A percentile compares a stretch with the other conserved stretches of the same genome.
Conservation (phyloP, 1,140 invertebrate genomes). For the Geopemphigus sp. region DNA sequence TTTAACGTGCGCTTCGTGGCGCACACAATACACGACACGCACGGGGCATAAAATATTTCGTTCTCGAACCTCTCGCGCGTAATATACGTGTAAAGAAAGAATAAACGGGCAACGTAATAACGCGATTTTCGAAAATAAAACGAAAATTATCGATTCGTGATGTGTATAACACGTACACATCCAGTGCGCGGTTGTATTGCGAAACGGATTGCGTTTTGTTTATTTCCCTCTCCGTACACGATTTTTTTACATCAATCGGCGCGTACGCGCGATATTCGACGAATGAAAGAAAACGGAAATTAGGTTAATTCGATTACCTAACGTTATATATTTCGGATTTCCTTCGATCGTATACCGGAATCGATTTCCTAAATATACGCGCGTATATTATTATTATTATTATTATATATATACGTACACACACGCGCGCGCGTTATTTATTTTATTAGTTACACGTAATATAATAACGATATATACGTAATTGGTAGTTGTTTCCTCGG, state of each 20-base stretch:
- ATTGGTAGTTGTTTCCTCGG: not conserved
- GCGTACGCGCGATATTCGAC: not conserved
- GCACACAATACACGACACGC: slow-evolving; percentile 28
- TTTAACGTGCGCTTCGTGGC: slow-evolving; percentile 3
- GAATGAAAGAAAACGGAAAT: slow-evolving; percentile 10
- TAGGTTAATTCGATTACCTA: slow-evolving; percentile 5
- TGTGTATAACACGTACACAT: slow-evolving; percentile 26
- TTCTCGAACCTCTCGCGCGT: not conserved
- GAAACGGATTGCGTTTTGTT: slow-evolving; percentile 27
- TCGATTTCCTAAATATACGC: slow-evolving; percentile 13
- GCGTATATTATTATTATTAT: too few species aligned
- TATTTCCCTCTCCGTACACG: not conserved
- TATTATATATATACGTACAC: not conserved
- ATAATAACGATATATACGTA: not conserved
- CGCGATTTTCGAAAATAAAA: slow-evolving; percentile 10
- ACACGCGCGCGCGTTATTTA: too few species aligned
- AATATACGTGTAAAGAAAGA: slow-evolving; percentile 32
- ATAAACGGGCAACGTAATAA: slow-evolving; percentile 18
- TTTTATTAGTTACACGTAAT: not conserved
- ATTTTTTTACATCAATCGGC: too few species aligned
- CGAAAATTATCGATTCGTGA: slow-evolving; percentile 47
- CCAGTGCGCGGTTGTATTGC: not conserved
- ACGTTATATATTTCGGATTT: not conserved
- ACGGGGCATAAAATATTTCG: slow-evolving; percentile 24
- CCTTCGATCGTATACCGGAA: not conserved